phyloP scores from a whole-genome alignment of 2,113 vertebrate species.

The Otus sunia region DNA sequence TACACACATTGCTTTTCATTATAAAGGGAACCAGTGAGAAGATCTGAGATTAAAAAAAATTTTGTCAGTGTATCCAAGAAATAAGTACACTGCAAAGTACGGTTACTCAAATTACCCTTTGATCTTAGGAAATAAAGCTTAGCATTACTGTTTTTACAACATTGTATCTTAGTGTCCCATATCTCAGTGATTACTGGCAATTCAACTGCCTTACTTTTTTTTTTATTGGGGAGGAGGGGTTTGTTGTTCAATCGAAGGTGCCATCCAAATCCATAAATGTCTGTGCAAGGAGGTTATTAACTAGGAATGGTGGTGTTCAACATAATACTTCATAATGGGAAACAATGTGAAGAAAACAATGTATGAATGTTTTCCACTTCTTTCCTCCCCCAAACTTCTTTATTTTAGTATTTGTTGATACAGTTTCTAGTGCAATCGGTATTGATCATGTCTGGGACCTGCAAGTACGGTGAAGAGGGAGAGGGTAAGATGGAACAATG shows the following conservation, averaged over 20 bases:
- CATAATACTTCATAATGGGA: background rate
- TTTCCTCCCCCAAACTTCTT: background rate
- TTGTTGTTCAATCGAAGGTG: background rate
- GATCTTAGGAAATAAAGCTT: background rate
- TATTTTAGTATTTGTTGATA: background rate
- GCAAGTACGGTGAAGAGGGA: background rate
- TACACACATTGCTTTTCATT: background rate
- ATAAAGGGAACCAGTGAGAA: background rate
- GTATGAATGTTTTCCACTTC: background rate
- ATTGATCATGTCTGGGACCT: background rate
- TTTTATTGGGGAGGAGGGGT: background rate
- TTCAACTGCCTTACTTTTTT: background rate
- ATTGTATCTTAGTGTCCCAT: background rate
- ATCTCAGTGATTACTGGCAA: background rate
- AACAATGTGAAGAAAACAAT: background rate
- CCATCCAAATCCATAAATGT: background rate
- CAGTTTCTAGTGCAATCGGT: background rate
- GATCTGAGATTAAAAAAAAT: background rate
- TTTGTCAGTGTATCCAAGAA: background rate
- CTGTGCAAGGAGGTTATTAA: background rate
- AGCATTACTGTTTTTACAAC: background rate
- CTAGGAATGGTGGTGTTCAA: background rate
- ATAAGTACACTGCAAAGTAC: background rate
- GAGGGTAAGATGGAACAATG: background rate
- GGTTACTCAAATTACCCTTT: background rate